Evolutionary conservation across 2,113 vertebrate genomes (phyloP).

Genomic region (Pontoporia blainvillei): DNA sequence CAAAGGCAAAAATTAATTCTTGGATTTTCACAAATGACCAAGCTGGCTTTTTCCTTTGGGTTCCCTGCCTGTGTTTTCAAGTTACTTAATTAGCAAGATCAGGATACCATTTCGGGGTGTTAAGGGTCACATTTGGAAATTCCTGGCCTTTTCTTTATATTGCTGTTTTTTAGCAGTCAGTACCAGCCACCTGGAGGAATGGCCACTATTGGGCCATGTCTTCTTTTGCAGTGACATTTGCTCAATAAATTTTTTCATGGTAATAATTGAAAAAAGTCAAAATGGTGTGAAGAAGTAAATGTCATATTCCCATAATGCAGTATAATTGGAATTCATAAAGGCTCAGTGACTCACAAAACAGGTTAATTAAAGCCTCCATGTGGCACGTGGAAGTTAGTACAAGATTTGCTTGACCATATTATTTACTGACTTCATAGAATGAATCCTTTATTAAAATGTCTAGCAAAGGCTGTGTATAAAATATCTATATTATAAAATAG

Average conservation of each 20-base stretch:
- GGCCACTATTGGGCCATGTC: not conserved
- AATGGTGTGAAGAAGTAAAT: conserved; percentile 62
- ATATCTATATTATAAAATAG: not conserved
- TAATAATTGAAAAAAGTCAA: conserved; percentile 60
- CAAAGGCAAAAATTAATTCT: conserved; percentile 33
- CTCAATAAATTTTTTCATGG: conserved; percentile 52
- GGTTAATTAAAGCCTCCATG: conserved; percentile 61
- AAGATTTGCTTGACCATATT: conserved; percentile 42
- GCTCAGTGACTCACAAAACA: conserved; percentile 39
- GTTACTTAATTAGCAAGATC: conserved; percentile 48
- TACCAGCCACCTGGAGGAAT: conserved; percentile 29
- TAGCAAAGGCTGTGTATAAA: not conserved
- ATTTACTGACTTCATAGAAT: conserved; percentile 28
- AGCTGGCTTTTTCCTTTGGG: not conserved
- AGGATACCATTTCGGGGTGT: not conserved
- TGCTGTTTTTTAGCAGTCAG: conserved; percentile 45
- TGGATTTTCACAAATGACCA: conserved; percentile 23
- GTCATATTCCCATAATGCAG: conserved; percentile 55
- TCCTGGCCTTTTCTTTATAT: not conserved
- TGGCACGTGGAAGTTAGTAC: conserved; percentile 19
- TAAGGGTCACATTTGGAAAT: conserved; percentile 42
- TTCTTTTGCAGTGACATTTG: conserved; percentile 50
- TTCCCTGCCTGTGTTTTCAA: conserved; percentile 34
- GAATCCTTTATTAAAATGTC: conserved; percentile 13
- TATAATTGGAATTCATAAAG: conserved; percentile 59